A percentile compares a stretch with the other conserved stretches of the same genome.
These are phyloP conservation scores for Galago senegalensis DNA, from an alignment of 2,797 vertebrate genomes.

Conservation along the genomic window DNA sequence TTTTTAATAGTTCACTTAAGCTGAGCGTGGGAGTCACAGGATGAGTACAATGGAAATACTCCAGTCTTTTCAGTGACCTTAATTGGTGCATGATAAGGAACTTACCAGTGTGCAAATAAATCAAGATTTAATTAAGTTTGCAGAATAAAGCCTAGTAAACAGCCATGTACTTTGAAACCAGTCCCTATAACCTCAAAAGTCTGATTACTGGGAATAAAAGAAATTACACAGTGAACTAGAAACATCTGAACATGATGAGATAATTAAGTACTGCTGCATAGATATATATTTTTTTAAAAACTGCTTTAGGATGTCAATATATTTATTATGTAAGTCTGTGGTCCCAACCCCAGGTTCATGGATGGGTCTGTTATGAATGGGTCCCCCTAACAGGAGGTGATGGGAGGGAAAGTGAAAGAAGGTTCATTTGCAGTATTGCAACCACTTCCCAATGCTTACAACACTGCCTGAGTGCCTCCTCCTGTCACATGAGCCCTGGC, in stretches of 20 bases:
- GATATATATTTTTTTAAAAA: not conserved
- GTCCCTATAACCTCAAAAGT: conserved; percentile 6
- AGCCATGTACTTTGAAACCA: conserved; percentile 24
- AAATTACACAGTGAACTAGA: conserved; percentile 27
- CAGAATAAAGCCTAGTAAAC: conserved; percentile 36
- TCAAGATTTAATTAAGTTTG: conserved; percentile 15
- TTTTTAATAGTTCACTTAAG: conserved; percentile 75
- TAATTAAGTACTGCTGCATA: not conserved
- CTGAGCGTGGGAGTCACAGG: conserved; percentile 56
- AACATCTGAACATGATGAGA: not conserved
- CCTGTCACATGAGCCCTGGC: no score
- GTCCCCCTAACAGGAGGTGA: no score
- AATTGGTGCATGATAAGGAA: conserved; percentile 50
- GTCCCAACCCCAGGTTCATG: no score
- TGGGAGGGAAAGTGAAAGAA: no score
- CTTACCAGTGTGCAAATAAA: conserved; percentile 50
- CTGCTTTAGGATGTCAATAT: not conserved
- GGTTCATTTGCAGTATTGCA: no score
- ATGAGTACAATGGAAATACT: conserved; percentile 36
- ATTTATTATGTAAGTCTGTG: not conserved
- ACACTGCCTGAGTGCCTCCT: no score
- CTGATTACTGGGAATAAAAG: conserved; percentile 28
- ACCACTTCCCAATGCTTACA: no score
- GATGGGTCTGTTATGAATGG: no score
- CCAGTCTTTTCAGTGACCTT: conserved; percentile 57